These are phyloP conservation scores for Linurgus olivaceus DNA, from an alignment of 2,797 vertebrate species.

Conservation along the genomic window DNA sequence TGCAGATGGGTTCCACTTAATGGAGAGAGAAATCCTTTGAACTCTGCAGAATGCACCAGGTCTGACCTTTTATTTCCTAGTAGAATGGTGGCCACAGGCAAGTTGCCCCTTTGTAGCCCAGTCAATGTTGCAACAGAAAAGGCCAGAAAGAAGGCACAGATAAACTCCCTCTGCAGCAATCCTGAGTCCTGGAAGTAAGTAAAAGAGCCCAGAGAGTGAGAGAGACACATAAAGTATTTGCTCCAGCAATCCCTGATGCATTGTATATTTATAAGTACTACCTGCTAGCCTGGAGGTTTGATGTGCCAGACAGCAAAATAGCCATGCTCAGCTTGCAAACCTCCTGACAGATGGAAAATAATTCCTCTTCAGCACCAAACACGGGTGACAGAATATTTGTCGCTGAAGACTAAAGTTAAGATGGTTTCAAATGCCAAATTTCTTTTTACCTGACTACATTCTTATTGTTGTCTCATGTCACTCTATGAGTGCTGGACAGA, in stretches of 20 bases:
- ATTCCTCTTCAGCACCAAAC: not conserved
- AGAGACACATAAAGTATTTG: not conserved
- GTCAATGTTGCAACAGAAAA: not conserved
- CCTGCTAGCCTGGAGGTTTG: not conserved
- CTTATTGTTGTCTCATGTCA: not conserved
- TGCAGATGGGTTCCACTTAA: not conserved
- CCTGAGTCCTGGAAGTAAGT: not conserved
- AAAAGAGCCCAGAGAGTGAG: not conserved
- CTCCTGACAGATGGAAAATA: slow-evolving; percentile 23
- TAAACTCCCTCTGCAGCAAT: not conserved
- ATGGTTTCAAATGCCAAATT: not conserved
- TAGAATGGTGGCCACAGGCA: not conserved
- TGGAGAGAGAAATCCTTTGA: not conserved
- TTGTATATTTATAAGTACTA: slow-evolving; percentile 5
- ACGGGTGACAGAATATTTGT: not conserved
- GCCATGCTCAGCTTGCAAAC: not conserved
- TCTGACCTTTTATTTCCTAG: not conserved
- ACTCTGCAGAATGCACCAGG: not conserved
- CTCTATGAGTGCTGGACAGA: not conserved
- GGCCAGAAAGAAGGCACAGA: not conserved
- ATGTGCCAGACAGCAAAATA: slow-evolving; percentile 16
- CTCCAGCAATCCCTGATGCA: not conserved
- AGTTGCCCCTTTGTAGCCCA: not conserved
- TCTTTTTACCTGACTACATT: not conserved
- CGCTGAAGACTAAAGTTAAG: not conserved